Conservation (phyloP, 2,113 vertebrate species). For the Candoia aspera region DNA sequence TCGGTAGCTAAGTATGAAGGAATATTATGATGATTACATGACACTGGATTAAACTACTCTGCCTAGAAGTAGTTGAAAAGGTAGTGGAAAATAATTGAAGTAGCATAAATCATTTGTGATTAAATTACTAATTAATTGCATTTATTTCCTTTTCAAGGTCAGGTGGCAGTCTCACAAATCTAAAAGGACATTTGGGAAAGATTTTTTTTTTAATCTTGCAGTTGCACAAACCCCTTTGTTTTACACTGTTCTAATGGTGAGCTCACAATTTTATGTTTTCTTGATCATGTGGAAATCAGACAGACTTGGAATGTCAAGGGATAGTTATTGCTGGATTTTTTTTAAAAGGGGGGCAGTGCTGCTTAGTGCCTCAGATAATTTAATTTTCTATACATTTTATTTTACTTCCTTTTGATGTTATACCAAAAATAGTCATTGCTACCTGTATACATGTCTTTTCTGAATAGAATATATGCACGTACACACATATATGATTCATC, state of each 20-base stretch:
- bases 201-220: neutral
- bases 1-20: neutral
- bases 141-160: slow-evolving; percentile 1
- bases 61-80: neutral
- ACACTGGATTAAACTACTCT: neutral
- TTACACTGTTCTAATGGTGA: neutral
- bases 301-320: neutral
- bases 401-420: slow-evolving; percentile 63
- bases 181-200: neutral
- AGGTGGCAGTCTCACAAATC: neutral
- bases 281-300: neutral
- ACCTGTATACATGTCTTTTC: neutral
- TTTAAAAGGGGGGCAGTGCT: neutral
- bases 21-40: neutral
- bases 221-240: neutral
- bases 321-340: neutral
- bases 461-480: neutral
- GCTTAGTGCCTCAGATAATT: neutral
- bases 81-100: slow-evolving; percentile 5
- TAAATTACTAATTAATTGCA: neutral
- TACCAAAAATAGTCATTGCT: neutral
- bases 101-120: neutral
- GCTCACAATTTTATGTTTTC: neutral
- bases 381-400: slow-evolving; percentile 30
- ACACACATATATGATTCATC: slow-evolving; percentile 26